Conservation (phyloP, 2,113 vertebrate species). For the Microtus montanus region DNA sequence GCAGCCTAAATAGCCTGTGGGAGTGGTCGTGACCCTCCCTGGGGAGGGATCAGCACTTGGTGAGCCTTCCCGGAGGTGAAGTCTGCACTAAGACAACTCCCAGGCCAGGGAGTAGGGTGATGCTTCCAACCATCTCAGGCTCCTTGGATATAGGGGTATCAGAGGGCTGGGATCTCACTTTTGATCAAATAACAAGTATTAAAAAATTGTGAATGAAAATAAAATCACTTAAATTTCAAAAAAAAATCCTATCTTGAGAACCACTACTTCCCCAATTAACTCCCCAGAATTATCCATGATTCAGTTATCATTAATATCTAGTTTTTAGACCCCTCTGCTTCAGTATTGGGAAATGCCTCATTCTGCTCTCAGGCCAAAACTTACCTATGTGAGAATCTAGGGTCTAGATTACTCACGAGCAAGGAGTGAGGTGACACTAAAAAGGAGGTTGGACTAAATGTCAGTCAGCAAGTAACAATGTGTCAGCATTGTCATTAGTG, state of each 20-base stretch:
- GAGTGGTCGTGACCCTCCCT: too few species aligned
- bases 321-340: background rate
- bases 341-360: background rate
- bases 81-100: too few species aligned
- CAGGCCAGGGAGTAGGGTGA: too few species aligned
- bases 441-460: background rate
- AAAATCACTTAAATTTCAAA: constrained; percentile 7
- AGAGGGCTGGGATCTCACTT: too few species aligned
- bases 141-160: too few species aligned
- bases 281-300: background rate
- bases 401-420: background rate
- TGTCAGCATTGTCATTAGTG: background rate
- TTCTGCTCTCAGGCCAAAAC: background rate
- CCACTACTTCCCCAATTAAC: constrained; percentile 9
- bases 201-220: background rate
- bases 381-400: background rate
- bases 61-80: too few species aligned
- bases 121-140: too few species aligned
- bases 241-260: background rate
- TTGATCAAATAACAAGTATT: too few species aligned
- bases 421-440: background rate
- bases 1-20: too few species aligned
- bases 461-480: background rate
- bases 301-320: background rate
- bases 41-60: too few species aligned